Percentiles rank a stretch among this genome's conserved stretches.
These are phyloP conservation scores for Brotula barbata DNA, from an alignment of 2,797 vertebrate genomes.

Conservation along the genomic window DNA sequence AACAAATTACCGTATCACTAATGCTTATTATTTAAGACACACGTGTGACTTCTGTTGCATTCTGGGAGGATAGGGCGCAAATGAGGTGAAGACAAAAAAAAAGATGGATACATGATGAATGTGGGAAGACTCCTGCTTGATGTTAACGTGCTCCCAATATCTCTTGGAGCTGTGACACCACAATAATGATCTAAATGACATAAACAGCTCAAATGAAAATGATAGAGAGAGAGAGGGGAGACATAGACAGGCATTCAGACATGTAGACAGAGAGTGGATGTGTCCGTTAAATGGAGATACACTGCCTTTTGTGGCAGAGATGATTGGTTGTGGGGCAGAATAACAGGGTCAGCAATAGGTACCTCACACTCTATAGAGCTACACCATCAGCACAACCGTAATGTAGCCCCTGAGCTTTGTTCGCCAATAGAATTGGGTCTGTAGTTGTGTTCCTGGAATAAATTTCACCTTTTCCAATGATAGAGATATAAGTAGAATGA, in stretches of 20 bases:
- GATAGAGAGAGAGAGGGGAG: conserved; percentile 28
- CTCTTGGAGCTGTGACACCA: conserved; percentile 49
- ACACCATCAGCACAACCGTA: conserved; percentile 8
- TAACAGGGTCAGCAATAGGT: conserved; percentile 20
- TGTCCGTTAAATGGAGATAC: conserved; percentile 13
- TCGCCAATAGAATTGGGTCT: conserved; percentile 1
- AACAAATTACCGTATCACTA: conserved; percentile 32
- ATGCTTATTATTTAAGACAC: conserved; percentile 32
- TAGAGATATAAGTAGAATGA: neutral
- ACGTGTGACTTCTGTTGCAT: conserved; percentile 14
- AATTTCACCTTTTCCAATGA: neutral
- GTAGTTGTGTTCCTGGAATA: neutral
- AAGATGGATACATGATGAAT: conserved; percentile 82
- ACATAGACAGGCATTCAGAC: conserved; percentile 10
- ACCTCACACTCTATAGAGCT: neutral
- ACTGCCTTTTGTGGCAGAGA: conserved; percentile 4
- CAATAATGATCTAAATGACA: conserved; percentile 46
- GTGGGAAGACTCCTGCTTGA: conserved; percentile 60
- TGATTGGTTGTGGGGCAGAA: conserved; percentile 23
- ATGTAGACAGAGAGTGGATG: conserved; percentile 8
- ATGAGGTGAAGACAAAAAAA: conserved; percentile 78
- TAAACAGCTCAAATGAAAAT: conserved; percentile 43
- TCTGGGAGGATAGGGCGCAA: conserved; percentile 62
- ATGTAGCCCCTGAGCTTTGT: conserved; percentile 22
- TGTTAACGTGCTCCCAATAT: conserved; percentile 66